A percentile compares a stretch with the other conserved stretches of the same genome.
Conservation (phyloP, 2,888 invertebrate genomes). For the Archips xylosteana region DNA sequence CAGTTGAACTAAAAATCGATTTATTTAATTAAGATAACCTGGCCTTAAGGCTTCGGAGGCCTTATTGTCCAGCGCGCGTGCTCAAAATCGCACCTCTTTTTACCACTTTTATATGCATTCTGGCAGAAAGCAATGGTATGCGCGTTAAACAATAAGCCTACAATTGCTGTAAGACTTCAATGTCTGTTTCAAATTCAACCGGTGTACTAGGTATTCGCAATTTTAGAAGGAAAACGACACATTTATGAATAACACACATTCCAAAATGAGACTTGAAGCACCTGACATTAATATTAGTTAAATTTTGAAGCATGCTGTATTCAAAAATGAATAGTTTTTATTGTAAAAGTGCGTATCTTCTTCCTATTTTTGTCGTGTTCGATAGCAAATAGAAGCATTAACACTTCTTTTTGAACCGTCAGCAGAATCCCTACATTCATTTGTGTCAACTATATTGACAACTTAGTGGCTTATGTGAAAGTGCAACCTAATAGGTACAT, state of each 20-base stretch:
- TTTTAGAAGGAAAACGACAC: neutral
- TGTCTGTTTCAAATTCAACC: neutral
- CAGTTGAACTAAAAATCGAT: too few species aligned
- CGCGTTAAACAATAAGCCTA: neutral
- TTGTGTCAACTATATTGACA: neutral
- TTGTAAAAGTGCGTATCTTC: neutral
- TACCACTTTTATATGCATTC: neutral
- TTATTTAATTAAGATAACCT: too few species aligned
- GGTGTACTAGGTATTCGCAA: neutral
- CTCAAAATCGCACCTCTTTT: neutral
- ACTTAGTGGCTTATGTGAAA: slow-evolving; percentile 28
- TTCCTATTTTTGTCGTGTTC: neutral
- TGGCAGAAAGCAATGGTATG: neutral
- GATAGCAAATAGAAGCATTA: neutral
- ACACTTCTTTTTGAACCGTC: neutral
- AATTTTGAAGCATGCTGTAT: neutral
- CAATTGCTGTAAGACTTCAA: neutral
- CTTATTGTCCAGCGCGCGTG: neutral
- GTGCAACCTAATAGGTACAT: slow-evolving; percentile 40
- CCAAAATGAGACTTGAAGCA: neutral
- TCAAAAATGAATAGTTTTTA: neutral
- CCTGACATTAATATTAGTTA: neutral
- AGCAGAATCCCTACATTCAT: neutral
- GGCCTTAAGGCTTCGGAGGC: neutral
- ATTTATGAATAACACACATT: neutral